Evolutionary conservation across 2,113 vertebrate species (phyloP).

Genomic region (Ovibos moschatus): DNA sequence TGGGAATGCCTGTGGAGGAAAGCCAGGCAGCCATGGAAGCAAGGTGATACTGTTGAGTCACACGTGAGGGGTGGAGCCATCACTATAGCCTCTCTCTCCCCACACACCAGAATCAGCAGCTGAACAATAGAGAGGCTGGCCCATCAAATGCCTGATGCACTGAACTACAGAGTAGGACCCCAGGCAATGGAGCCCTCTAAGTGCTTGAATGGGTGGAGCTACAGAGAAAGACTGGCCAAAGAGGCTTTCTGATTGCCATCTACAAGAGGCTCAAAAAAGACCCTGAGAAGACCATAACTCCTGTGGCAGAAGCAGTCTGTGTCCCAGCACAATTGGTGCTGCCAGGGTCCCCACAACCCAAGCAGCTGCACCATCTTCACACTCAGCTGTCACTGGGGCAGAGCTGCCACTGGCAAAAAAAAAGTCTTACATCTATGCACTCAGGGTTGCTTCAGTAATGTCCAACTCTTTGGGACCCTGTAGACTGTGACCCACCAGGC

Average conservation of each 20-base stretch:
- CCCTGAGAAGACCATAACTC: neutral
- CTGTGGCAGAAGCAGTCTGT: neutral
- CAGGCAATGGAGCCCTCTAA: neutral
- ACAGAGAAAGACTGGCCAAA: neutral
- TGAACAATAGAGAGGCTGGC: neutral
- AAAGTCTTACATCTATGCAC: neutral
- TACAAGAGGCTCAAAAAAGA: neutral
- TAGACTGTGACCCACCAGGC: neutral
- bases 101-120: neutral
- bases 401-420: neutral
- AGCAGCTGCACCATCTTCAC: neutral
- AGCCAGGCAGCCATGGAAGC: neutral
- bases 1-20: neutral
- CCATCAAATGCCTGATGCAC: neutral
- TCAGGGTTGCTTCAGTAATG: neutral
- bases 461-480: neutral
- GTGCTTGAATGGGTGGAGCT: neutral
- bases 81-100: neutral
- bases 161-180: neutral
- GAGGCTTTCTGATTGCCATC: neutral
- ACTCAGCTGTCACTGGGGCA: neutral
- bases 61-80: rapidly evolving
- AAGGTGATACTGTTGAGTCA: neutral
- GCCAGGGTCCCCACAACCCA: neutral
- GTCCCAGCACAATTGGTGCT: neutral